Evolutionary conservation across 2,113 vertebrate genomes (phyloP).

Genomic region (Salvelinus namaycush): DNA sequence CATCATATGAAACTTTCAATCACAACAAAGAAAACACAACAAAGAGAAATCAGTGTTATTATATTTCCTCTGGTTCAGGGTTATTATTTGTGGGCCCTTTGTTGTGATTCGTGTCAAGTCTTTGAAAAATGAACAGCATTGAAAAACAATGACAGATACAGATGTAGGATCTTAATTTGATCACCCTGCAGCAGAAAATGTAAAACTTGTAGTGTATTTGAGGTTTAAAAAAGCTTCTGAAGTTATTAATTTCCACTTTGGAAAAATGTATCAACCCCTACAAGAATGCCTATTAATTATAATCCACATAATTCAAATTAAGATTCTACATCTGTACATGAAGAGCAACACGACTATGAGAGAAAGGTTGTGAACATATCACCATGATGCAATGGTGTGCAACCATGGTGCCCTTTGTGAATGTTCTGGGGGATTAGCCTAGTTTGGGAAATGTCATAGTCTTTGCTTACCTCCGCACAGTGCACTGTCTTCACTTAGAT

Average conservation of each 20-base stretch:
- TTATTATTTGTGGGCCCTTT: conserved; percentile 2
- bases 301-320: too few species aligned
- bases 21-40: not conserved
- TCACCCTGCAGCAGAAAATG: too few species aligned
- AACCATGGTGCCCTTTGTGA: conserved; percentile 59
- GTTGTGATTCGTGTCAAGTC: too few species aligned
- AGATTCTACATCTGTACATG: too few species aligned
- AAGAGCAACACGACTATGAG: not conserved
- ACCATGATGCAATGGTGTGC: conserved; percentile 61
- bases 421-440: conserved; percentile 69
- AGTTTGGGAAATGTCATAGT: conserved; percentile 72
- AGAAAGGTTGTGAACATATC: conserved; percentile 8
- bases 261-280: too few species aligned
- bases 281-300: too few species aligned
- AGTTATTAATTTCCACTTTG: too few species aligned
- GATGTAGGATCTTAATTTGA: too few species aligned
- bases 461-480: conserved; percentile 64
- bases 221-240: too few species aligned
- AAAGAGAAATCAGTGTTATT: not conserved
- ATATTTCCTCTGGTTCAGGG: not conserved
- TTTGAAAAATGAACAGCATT: conserved; percentile 7
- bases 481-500: conserved; percentile 60
- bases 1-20: not conserved
- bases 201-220: too few species aligned
- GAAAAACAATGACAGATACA: conserved; percentile 1